Evolutionary conservation across 1,140 invertebrate species (phyloP), one percentile per base, ranked within the genome.

Genomic region (Eciton burchellii): DNA sequence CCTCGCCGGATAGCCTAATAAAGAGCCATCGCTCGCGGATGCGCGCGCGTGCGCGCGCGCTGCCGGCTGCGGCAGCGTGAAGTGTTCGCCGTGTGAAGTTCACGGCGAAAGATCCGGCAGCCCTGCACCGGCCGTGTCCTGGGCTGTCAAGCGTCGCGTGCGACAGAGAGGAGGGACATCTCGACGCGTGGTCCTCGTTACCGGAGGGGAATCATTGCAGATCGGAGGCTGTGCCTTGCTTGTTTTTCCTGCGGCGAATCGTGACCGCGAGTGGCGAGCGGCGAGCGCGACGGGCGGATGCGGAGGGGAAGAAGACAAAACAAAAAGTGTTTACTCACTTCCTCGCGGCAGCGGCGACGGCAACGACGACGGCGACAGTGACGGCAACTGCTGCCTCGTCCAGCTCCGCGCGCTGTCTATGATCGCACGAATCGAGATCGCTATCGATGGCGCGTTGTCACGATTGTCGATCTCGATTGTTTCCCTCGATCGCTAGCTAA

Each of bases 251-350:
- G 45, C 35, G 56, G 16, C 41, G 56, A 11, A 19, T 47, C 14
- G 5, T 0, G 11, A 29, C 62, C 0, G 29, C 24, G 29, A 43
- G 29, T 26, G 57, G 16, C 35, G 72, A 16, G 54, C n/a, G 14
- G 56, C 6, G 47, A 43, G 47, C n/a, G 45, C 82, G 76, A 82
- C 26, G 5, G 19, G 21, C 19, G 45, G 59, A 26, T 72, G 26
- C 16, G 16, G 45, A 24, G 29, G 43, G 26, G 3, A 57, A 26
- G 54, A 49, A 57, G 11, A 54, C 41, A 62, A 70, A 5, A 54
- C 57, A 82, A 84, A 86, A 87, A 83, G 74, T 88, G 83, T 89
- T 88, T 89, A 88, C 87, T 88, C 84, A 89, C 85, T 84, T 86
- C 85, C 79, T 86, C 70, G 84, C 54, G 47, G 47, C 54, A 49